These are phyloP conservation scores for Agrotis segetum DNA, from an alignment of 2,888 invertebrate genomes.

Conservation along the genomic window DNA sequence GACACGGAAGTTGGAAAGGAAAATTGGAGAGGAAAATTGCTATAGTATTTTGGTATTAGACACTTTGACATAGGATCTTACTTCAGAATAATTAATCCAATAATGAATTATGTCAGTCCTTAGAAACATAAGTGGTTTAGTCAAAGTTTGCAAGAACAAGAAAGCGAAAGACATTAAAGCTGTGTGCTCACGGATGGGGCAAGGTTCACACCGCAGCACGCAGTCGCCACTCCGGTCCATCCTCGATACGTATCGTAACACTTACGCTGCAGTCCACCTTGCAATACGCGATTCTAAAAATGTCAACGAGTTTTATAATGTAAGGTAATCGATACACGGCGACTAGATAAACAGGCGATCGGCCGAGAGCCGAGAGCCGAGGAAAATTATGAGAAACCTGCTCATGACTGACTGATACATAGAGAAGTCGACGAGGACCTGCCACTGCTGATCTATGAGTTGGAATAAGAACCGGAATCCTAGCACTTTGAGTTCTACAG, in stretches of 20 bases:
- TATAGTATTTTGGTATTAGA: neutral
- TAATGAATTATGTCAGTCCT: neutral
- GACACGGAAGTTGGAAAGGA: too few species aligned
- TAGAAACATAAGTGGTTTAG: neutral
- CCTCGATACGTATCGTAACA: constrained; percentile 40
- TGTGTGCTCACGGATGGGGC: constrained; percentile 10
- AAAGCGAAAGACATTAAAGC: neutral
- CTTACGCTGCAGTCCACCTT: constrained; percentile 55
- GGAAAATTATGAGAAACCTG: constrained; percentile 57
- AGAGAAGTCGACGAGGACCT: constrained; percentile 19
- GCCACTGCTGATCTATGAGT: constrained; percentile 12
- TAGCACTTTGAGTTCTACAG: neutral
- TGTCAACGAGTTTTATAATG: constrained; percentile 67
- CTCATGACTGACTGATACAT: constrained; percentile 36
- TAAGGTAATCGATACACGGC: constrained; percentile 63
- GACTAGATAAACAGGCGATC: constrained; percentile 58
- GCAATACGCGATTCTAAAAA: constrained; percentile 62
- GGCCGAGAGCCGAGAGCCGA: constrained; percentile 26
- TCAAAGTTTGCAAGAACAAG: neutral
- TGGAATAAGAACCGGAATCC: neutral
- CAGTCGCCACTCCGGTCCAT: neutral
- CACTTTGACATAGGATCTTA: neutral
- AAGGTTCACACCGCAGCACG: constrained; percentile 20
- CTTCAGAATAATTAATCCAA: neutral
- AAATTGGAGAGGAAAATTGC: neutral